These are phyloP conservation scores for Lithophane leautieri DNA, from an alignment of 2,888 invertebrate species.

Conservation along the genomic window DNA sequence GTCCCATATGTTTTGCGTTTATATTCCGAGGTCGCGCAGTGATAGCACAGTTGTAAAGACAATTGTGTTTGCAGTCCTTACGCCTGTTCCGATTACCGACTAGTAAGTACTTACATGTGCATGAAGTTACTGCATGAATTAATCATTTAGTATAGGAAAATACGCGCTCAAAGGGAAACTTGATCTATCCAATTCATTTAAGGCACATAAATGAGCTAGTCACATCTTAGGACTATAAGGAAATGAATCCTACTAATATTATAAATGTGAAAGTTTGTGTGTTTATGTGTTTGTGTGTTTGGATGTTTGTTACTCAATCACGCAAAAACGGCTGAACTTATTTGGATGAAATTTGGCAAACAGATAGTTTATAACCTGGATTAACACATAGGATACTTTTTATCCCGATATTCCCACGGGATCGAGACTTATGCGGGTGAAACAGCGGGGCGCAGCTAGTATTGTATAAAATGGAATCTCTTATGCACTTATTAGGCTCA, in stretches of 20 bases:
- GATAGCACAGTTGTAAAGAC: constrained; percentile 52
- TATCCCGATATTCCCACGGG: too few relatives aligned
- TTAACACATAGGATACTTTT: too few relatives aligned
- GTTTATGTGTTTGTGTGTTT: too few relatives aligned
- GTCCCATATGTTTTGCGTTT: constrained; percentile 30
- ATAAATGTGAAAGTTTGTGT: too few relatives aligned
- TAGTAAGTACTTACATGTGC: constrained; percentile 16
- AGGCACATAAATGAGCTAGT: background rate
- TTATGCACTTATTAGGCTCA: background rate
- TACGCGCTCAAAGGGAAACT: constrained; percentile 14
- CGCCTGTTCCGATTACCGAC: constrained; percentile 15
- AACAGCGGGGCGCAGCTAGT: too few relatives aligned
- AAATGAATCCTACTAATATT: too few relatives aligned
- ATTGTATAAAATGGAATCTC: background rate
- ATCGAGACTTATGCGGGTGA: too few relatives aligned
- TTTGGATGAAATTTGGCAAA: too few relatives aligned
- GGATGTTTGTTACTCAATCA: too few relatives aligned
- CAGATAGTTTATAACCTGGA: too few relatives aligned
- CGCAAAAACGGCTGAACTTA: too few relatives aligned
- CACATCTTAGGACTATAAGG: background rate
- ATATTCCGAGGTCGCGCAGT: constrained; percentile 36
- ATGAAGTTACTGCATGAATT: constrained; percentile 25
- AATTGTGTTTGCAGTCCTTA: constrained; percentile 33
- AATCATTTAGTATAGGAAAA: constrained; percentile 33
- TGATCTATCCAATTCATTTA: background rate